Evolutionary conservation across 1,140 invertebrate species (phyloP).

Genomic region (Pseudomyrmex dendroicus): DNA sequence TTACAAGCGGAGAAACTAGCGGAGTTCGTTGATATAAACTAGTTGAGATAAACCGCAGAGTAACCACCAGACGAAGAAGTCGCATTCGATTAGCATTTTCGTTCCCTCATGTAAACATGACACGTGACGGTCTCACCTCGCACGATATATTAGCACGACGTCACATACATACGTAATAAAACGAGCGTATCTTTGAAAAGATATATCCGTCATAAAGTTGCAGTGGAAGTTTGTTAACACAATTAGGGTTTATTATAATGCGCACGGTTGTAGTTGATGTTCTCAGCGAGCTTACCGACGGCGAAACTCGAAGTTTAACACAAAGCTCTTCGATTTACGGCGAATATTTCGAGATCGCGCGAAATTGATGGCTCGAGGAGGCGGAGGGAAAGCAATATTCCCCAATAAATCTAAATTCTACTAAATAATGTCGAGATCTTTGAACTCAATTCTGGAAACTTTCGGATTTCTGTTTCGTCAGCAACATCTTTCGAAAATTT

Average conservation of each 20-base stretch:
- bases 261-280: not conserved
- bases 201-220: not conserved
- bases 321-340: not conserved
- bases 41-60: conserved; percentile 15
- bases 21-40: not conserved
- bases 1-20: conserved; percentile 15
- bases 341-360: not conserved
- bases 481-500: too few relatives aligned
- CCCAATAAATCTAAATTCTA: too few relatives aligned
- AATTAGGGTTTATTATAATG: conserved; percentile 16
- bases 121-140: not conserved
- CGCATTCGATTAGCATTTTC: conserved; percentile 60
- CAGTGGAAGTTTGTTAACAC: not conserved
- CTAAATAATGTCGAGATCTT: too few relatives aligned
- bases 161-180: conserved; percentile 17
- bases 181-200: not conserved
- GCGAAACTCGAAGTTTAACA: not conserved
- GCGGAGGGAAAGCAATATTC: too few relatives aligned
- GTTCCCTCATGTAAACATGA: not conserved
- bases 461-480: too few relatives aligned
- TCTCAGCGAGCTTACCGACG: not conserved
- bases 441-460: too few relatives aligned
- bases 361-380: not conserved
- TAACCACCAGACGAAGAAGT: conserved; percentile 29
- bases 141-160: not conserved